Percentiles rank a stretch among this genome's conserved stretches.
Evolutionary conservation across 2,888 invertebrate species (phyloP).

Genomic region (Synanthedon myopaeformis): DNA sequence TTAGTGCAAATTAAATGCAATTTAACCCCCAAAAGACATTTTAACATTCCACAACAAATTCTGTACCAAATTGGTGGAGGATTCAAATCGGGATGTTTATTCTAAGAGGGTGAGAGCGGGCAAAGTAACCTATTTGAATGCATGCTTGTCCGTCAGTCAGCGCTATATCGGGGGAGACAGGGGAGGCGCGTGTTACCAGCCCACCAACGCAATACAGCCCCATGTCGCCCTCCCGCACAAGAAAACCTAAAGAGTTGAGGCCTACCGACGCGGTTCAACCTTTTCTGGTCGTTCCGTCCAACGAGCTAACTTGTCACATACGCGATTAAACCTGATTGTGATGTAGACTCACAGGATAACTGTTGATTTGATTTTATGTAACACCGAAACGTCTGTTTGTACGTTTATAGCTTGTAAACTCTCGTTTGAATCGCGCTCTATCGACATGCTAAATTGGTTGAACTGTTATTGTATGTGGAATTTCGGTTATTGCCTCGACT

Average conservation of each 20-base stretch:
- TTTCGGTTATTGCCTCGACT: conserved; percentile 25
- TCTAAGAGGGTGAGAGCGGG: conserved; percentile 46
- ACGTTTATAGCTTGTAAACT: conserved; percentile 66
- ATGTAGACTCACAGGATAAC: conserved; percentile 68
- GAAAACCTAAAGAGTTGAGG: background rate
- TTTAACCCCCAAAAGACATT: conserved; percentile 64
- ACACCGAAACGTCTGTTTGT: conserved; percentile 66
- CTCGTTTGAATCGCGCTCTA: conserved; percentile 56
- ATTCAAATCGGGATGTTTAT: conserved; percentile 55
- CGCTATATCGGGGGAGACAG: conserved; percentile 61
- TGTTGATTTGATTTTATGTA: conserved; percentile 71
- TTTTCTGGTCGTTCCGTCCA: background rate
- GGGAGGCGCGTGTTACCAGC: conserved; percentile 1
- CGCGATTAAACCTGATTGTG: conserved; percentile 69
- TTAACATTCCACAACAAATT: conserved; percentile 66
- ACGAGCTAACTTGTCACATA: conserved; percentile 64
- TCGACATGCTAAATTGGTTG: conserved; percentile 62
- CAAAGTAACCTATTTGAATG: conserved; percentile 81
- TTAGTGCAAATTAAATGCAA: conserved; percentile 68
- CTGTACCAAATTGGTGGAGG: conserved; percentile 60
- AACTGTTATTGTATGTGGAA: conserved; percentile 51
- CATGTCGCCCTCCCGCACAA: background rate
- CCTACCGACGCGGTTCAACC: background rate
- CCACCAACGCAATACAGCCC: background rate
- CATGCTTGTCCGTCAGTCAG: conserved; percentile 81